Evolutionary conservation across 2,888 invertebrate genomes (phyloP).

Genomic region (Mongoloraphidia duomilia): DNA sequence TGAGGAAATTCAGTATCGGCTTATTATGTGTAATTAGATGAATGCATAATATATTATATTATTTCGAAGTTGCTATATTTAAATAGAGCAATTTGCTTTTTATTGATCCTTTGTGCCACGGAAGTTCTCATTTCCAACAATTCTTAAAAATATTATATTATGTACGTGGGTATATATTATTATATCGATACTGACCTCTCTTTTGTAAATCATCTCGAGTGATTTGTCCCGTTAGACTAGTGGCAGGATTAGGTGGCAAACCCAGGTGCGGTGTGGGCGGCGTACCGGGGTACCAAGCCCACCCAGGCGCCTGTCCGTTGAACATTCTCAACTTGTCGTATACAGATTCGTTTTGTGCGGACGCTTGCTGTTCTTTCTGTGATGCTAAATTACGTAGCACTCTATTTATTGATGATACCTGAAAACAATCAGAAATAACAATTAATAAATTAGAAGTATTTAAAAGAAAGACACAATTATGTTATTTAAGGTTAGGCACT

Average conservation of each 20-base stretch:
- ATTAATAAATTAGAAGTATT: neutral
- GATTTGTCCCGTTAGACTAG: constrained; percentile 33
- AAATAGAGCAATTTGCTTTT: too few species aligned
- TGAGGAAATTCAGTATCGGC: too few species aligned
- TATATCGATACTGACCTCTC: constrained; percentile 28
- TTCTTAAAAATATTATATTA: too few species aligned
- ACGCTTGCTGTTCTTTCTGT: constrained; percentile 86
- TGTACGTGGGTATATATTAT: constrained; percentile 3
- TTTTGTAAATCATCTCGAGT: constrained; percentile 58
- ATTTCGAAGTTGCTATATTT: too few species aligned
- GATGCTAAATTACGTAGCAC: constrained; percentile 91
- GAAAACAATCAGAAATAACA: constrained; percentile 23
- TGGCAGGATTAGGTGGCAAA: constrained; percentile 32
- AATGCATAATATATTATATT: too few species aligned
- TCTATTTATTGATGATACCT: constrained; percentile 97
- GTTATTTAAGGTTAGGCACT: neutral
- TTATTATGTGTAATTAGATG: too few species aligned
- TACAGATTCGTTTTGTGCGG: constrained; percentile 72
- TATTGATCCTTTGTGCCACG: too few species aligned
- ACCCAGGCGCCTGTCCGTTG: constrained; percentile 78
- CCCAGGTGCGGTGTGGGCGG: constrained; percentile 60
- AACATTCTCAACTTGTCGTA: constrained; percentile 93
- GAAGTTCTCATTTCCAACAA: too few species aligned
- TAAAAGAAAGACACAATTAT: neutral
- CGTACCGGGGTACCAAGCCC: constrained; percentile 75